Base-by-base conservation (phyloP, 2,113 vertebrate species). In the Sinocyclocheilus anophthalmus region DNA sequence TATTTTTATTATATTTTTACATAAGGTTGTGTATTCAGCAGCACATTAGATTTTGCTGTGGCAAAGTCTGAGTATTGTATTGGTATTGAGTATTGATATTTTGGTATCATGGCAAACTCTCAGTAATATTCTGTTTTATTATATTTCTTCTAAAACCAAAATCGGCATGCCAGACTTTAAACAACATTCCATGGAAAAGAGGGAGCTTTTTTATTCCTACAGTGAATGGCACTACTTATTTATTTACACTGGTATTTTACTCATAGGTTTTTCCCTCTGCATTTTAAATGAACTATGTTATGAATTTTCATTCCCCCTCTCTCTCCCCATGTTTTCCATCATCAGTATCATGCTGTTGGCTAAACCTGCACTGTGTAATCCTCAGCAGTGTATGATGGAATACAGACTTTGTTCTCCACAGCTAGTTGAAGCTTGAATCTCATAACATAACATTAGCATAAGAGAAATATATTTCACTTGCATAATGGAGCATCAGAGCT, bases 231-330 rank as follows among this genome's bases (percentile, higher is more conserved):
- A 53, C 48, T 72, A 48, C 42, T 84, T 9, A 81, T 45, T 76
- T 84, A 65, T 87, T 85, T 76, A 59, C 65, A 48, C 8, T 88
- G 55, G 42, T 73, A 67, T 33, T 53, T 67, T 63, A 69, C 30
- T 69, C 67, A 37, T 3, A 37, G 30, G 30, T 37, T 7, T 37
- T 30, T 69, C 67, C 67, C 30, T 69, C 26, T 18, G 26, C 30
- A 69, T 37, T 37, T 37, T 37, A 37, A 37, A 37, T 37, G 37
- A 37, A 37, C 37, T 37, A 37, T 37, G 37, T 37, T 5, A 37
- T 37, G 37, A 37, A 37, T 37, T 37, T 37, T 37, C 37, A 37
- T 37, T 37, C 37, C 37, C 37, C 37, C 37, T 37, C 4, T 37
- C 39, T 39, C 39, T 39, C 39, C 39, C 39, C 39, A 33, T 11